phyloP scores from a whole-genome alignment of 1,140 invertebrate species.

The Mercenaria mercenaria region DNA sequence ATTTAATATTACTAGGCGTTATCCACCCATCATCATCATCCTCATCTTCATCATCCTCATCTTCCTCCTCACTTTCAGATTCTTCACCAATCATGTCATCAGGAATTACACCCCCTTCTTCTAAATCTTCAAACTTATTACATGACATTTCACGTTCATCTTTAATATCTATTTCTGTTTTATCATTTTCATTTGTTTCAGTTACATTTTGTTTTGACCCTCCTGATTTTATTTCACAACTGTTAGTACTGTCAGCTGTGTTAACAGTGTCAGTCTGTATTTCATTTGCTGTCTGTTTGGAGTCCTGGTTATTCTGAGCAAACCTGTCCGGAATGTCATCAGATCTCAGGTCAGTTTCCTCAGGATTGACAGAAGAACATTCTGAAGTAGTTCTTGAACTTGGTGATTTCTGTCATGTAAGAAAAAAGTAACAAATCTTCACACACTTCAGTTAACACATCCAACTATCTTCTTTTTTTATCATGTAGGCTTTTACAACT shows the following conservation, averaged over 20 bases:
- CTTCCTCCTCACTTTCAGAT: conserved; percentile 68
- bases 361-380: conserved; percentile 44
- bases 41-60: conserved; percentile 84
- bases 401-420: not conserved
- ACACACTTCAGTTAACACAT: no score
- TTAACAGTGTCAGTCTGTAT: not conserved
- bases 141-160: conserved; percentile 9
- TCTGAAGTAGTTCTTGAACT: conserved; percentile 65
- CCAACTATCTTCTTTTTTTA: no score
- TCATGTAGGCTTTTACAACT: no score
- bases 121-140: conserved; percentile 2
- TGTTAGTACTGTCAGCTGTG: not conserved
- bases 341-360: not conserved
- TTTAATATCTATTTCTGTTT: not conserved
- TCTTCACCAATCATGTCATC: conserved; percentile 36
- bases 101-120: conserved; percentile 49
- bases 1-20: conserved; percentile 93
- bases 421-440: no score
- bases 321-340: conserved; percentile 20
- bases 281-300: not conserved
- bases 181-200: not conserved
- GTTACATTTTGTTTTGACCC: not conserved
- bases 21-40: conserved; percentile 95
- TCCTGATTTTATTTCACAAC: not conserved
- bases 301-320: not conserved